Percentiles rank a stretch among this genome's conserved stretches.
These are phyloP conservation scores for Andricus grossulariae DNA, from an alignment of 1,140 invertebrate species.

Conservation along the genomic window DNA sequence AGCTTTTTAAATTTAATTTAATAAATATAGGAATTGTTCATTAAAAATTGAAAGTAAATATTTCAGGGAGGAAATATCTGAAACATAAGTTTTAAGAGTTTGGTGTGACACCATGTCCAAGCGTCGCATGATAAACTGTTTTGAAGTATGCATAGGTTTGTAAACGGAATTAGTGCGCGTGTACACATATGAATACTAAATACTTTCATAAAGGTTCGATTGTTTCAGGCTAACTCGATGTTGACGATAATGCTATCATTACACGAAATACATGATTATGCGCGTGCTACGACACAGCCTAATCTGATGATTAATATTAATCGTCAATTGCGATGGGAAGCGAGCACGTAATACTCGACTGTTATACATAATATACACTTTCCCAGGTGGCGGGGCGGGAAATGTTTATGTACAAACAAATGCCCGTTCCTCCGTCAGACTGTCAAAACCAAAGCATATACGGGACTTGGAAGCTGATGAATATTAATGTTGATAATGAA, in stretches of 20 bases:
- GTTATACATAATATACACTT: constrained; percentile 4
- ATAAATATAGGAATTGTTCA: too few relatives aligned
- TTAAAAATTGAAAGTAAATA: too few relatives aligned
- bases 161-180: not conserved
- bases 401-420: constrained; percentile 26
- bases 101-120: not conserved
- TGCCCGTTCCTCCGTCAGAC: constrained; percentile 11
- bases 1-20: too few relatives aligned
- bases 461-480: constrained; percentile 24
- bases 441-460: not conserved
- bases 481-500: constrained; percentile 30
- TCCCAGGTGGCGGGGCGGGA: not conserved
- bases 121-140: not conserved
- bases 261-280: constrained; percentile 26
- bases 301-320: constrained; percentile 31
- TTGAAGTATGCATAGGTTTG: not conserved
- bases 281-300: constrained; percentile 13
- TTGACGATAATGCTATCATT: constrained; percentile 8
- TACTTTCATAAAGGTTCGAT: constrained; percentile 27
- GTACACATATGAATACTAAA: constrained; percentile 1
- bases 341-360: constrained; percentile 9
- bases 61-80: too few relatives aligned
- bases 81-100: too few relatives aligned
- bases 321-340: constrained; percentile 12
- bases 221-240: constrained; percentile 1